These are phyloP conservation scores for Lasioglossum albipes DNA, from an alignment of 1,140 invertebrate species.

Conservation along the genomic window DNA sequence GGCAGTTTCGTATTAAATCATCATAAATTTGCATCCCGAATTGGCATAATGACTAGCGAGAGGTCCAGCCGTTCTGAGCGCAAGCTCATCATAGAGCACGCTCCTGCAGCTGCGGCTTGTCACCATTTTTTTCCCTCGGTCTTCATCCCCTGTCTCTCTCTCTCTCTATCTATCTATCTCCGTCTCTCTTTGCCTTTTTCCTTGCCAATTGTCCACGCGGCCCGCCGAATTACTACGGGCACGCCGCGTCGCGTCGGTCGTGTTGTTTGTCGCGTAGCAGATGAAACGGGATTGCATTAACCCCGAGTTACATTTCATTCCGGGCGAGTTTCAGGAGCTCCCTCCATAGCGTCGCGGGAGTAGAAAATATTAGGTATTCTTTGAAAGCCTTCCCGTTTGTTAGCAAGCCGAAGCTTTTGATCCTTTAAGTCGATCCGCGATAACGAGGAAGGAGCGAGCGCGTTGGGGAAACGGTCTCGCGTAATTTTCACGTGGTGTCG, in stretches of 20 bases:
- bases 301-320: background rate
- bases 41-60: slow-evolving; percentile 67
- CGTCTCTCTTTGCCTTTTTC: background rate
- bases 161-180: background rate
- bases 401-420: too few relatives aligned
- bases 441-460: background rate
- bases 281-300: slow-evolving; percentile 7
- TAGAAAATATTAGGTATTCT: too few relatives aligned
- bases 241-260: background rate
- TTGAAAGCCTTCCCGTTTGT: too few relatives aligned
- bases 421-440: too few relatives aligned
- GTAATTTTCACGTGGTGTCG: background rate
- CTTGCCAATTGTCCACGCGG: background rate
- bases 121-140: background rate
- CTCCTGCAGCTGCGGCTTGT: background rate
- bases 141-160: background rate
- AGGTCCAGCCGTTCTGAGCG: slow-evolving; percentile 58
- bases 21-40: slow-evolving; percentile 73
- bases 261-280: background rate
- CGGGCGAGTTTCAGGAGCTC: too few relatives aligned
- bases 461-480: background rate
- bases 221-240: background rate
- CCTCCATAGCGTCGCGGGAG: too few relatives aligned
- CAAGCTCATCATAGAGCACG: slow-evolving; percentile 36
- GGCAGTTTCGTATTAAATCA: slow-evolving; percentile 67